Base-by-base conservation (phyloP, 2,113 vertebrate species). In the Rhynchomys soricoides region DNA sequence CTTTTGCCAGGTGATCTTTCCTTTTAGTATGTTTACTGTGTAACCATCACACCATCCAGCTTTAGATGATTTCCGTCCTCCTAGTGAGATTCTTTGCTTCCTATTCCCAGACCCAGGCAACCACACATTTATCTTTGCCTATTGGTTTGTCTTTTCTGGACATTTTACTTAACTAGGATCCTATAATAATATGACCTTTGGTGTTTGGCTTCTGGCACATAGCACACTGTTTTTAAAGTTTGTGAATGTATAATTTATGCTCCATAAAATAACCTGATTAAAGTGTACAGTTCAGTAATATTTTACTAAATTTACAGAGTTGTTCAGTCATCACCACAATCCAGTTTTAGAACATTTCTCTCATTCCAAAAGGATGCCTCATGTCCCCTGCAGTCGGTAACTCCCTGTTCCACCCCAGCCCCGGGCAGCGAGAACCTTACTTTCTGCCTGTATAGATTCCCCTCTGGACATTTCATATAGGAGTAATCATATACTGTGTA, bases 301-400 rank as follows among this genome's bases (percentile, higher is more conserved):
- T 94, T 91, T 90, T 57, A 57, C 90, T 92, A 50, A 86, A 73
- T 91, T 95, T 90, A 16, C 68, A 29, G 34, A 57, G 79, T 82
- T 59, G 77, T 93, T 95, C 70, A 78, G 2, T 94, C 81, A 70
- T 77, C 31, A 95, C 75, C 81, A 89, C 85, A 92, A 19, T 81
- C 92, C 94, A 92, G 86, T 92, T 97, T 96, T 96, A 97, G 95
- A 95, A 95, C 89, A 95, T 97, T 96, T 96, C 83, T 74, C 68
- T 95, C 95, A 96, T 97, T 97, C 96, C 95, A 89, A 7, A 96
- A 93, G 45, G 86, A 95, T 96, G 93, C 43, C 92, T 98, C 94
- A 86, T 82, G 52, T 91, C 55, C 88, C 82, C 81, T 92, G 70
- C 40, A 93, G 94, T 90, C 50, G 93, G 94, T 90, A 45, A 78